phyloP scores from a whole-genome alignment of 2,888 invertebrate genomes.

The Amiota communis region DNA sequence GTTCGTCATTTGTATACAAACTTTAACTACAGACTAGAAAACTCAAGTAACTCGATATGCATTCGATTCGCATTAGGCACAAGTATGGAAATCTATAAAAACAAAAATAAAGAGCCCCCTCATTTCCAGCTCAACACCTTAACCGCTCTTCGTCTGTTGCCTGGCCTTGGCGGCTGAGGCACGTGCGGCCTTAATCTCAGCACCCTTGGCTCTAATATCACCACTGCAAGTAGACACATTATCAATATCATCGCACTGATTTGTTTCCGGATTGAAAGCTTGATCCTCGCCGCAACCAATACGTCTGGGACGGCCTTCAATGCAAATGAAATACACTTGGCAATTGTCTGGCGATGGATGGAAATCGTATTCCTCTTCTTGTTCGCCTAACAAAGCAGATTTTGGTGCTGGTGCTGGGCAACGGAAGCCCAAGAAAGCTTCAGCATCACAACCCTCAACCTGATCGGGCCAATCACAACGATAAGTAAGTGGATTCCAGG shows the following conservation, averaged over 20 bases:
- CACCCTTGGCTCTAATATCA: conserved; percentile 57
- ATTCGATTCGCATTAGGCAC: too few species aligned
- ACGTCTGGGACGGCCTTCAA: conserved; percentile 82
- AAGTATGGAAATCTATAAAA: conserved; percentile 21
- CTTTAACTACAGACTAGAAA: conserved; percentile 64
- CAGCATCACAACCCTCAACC: conserved; percentile 85
- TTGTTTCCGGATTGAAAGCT: conserved; percentile 84
- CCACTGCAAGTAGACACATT: conserved; percentile 83
- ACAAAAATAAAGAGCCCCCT: conserved; percentile 11
- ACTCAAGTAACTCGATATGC: conserved; percentile 51
- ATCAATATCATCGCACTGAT: conserved; percentile 83
- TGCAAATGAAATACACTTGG: conserved; percentile 85
- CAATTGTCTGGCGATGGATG: conserved; percentile 78
- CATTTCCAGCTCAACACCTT: conserved; percentile 22
- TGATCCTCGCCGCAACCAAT: conserved; percentile 84
- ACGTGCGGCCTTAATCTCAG: conserved; percentile 68
- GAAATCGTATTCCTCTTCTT: conserved; percentile 74
- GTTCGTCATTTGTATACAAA: background rate
- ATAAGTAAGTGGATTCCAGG: conserved; percentile 82
- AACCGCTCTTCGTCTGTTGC: conserved; percentile 9
- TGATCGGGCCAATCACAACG: conserved; percentile 92
- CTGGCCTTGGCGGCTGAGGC: conserved; percentile 47
- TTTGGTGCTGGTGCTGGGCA: conserved; percentile 77
- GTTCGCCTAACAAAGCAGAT: conserved; percentile 71
- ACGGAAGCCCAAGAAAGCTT: conserved; percentile 84